Percentiles rank a stretch among this genome's conserved stretches.
Evolutionary conservation across 2,113 vertebrate species (phyloP).

Genomic region (Dendrocopos noguchii): DNA sequence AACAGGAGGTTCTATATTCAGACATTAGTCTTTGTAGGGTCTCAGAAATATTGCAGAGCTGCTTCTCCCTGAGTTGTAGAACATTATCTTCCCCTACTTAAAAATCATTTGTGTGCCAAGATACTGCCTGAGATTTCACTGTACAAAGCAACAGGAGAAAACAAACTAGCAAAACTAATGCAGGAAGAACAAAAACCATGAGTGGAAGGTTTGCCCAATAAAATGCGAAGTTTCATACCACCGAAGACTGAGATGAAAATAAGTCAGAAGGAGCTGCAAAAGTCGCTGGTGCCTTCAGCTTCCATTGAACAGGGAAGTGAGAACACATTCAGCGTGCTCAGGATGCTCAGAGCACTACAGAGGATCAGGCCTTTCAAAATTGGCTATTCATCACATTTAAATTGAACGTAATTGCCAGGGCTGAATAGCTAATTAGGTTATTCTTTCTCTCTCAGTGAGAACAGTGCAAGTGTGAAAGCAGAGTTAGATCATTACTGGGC

Average conservation of each 20-base stretch:
- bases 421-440: constrained; percentile 27
- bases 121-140: neutral
- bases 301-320: neutral
- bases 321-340: neutral
- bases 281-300: neutral
- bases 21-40: neutral
- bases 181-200: neutral
- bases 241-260: neutral
- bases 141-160: neutral
- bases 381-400: constrained; percentile 6
- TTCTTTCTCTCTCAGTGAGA: neutral
- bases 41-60: neutral
- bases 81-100: neutral
- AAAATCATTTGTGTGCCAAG: neutral
- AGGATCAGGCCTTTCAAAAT: neutral
- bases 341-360: neutral
- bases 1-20: neutral
- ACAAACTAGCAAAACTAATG: constrained; percentile 13
- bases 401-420: constrained; percentile 15
- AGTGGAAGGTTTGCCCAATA: neutral
- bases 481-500: neutral
- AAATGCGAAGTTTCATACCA: neutral
- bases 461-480: neutral
- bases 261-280: neutral
- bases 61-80: neutral